Base-by-base conservation (phyloP, 1,140 invertebrate genomes). In the Luehdorfia chinensis region DNA sequence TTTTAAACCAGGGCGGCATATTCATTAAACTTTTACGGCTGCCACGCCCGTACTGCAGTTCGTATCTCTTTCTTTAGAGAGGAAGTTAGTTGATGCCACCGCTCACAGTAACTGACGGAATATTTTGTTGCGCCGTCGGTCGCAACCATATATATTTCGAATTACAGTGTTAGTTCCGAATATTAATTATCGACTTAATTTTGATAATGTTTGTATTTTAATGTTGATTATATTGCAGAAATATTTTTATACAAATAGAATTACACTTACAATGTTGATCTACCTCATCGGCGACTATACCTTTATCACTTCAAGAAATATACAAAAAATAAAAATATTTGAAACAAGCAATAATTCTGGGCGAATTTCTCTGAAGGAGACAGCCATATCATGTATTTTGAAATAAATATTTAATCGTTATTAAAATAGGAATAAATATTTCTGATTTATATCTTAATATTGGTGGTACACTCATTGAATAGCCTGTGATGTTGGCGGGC, bases 151-250 rank as follows among this genome's bases (percentile, higher is more conserved):
- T 54, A 55, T 55, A 27, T 57, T 44, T 32, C 31, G 27, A 43
- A 19, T 37, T 41, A 9, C 31, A 18, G 31, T 32, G 8, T 41
- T 43, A 8, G n/a, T n/a, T n/a, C 14, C 30, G 36, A 21, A 32
- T 31, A 41, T 15, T 34, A 19, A 43, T 58, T 68, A 75, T 75
- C 63, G 56, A 78, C 50, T 72, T 78, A 74, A 76, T 84, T 84
- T 84, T 84, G 78, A 80, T 84, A 80, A 72, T 81, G 71, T 80
- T 85, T 77, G 74, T 83, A 81, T 78, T 84, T 80, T 59, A 75
- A 75, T 79, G 80, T 84, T 84, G 54, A 79, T 75, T 80, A 84
- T 83, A 83, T 81, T 78, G 66, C 78, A 80, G 71, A 81, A 83
- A 69, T 84, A 84, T 84, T 84, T 84, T 84, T 84, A 84, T 84